Evolutionary conservation across 2,113 vertebrate species (phyloP).

Genomic region (Dolichotis patagonum): DNA sequence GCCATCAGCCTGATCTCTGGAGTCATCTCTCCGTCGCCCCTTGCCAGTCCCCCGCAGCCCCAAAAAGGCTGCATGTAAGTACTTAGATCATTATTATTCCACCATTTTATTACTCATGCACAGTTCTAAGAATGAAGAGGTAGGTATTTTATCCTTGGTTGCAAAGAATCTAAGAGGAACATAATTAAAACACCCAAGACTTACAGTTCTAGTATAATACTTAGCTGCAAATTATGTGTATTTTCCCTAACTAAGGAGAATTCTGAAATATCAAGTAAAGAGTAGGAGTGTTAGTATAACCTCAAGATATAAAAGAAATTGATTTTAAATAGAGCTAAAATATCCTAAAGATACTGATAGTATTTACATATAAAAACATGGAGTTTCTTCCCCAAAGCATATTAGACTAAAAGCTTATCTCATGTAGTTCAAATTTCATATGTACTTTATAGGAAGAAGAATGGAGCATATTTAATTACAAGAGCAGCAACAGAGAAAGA

Average conservation of each 20-base stretch:
- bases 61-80: too few relatives aligned
- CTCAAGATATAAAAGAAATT: background rate
- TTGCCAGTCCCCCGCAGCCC: too few relatives aligned
- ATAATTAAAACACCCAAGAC: background rate
- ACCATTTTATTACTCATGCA: background rate
- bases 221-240: background rate
- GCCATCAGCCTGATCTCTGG: too few relatives aligned
- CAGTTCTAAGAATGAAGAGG: background rate
- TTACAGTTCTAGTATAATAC: background rate
- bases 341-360: background rate
- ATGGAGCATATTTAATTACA: background rate
- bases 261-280: background rate
- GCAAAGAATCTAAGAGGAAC: background rate
- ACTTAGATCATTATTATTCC: background rate
- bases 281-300: background rate
- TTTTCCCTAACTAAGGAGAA: constrained; percentile 2
- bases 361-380: background rate
- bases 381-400: background rate
- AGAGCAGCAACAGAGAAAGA: background rate
- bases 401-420: background rate
- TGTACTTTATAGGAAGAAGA: background rate
- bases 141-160: background rate
- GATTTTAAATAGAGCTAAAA: background rate
- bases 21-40: too few relatives aligned
- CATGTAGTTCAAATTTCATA: background rate